Base-by-base conservation (phyloP, 2,797 vertebrate genomes). In the Kryptolebias ocellatus region DNA sequence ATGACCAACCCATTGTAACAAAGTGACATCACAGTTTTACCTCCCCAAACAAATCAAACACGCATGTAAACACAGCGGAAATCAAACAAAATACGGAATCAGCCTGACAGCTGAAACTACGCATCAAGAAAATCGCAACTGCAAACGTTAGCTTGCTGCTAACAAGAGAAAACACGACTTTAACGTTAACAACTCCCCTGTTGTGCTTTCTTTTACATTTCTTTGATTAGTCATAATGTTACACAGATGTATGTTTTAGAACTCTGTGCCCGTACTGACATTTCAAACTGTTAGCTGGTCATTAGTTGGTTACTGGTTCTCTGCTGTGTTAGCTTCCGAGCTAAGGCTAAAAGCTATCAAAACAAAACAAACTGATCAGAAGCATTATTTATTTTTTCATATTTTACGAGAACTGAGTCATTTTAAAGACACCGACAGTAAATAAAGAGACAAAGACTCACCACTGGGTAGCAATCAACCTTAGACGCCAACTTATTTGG, bases 401-500 rank as follows among this genome's bases (percentile, higher is more conserved):
- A 27, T 1, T 34, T 28, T 12, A 11, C 39, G 2, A 10, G 0
- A 52, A n/a, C 5, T 0, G 0, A 3, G 9, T 4, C 0, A 0
- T 3, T 44, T 64, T 0, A n/a, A 49, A 15, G 0, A 2, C 1
- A 14, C 0, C 0, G 1, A 8, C 0, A 0, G 0, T 10, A 16
- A 28, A 60, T 0, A 14, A 14, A 18, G 14, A 0, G 0, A 14
- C n/a, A 20, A 11, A 6, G 3, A 76, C 83, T 75, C 58, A 91
- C 91, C 67, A 62, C 79, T 64, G 24, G 15, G 47, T 27, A 8
- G 39, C 0, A 44, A 3, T 17, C 9, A 59, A 28, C 1, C 4
- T 52, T 45, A 34, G 45, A 70, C 56, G 65, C 27, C 44, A 88
- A 86, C 79, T 91, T 87, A 14, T 80, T 68, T 53, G 37, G 64